Percentiles rank a stretch among this genome's conserved stretches.
These are phyloP conservation scores for Ips nitidus DNA, from an alignment of 1,140 invertebrate species.

Conservation along the genomic window DNA sequence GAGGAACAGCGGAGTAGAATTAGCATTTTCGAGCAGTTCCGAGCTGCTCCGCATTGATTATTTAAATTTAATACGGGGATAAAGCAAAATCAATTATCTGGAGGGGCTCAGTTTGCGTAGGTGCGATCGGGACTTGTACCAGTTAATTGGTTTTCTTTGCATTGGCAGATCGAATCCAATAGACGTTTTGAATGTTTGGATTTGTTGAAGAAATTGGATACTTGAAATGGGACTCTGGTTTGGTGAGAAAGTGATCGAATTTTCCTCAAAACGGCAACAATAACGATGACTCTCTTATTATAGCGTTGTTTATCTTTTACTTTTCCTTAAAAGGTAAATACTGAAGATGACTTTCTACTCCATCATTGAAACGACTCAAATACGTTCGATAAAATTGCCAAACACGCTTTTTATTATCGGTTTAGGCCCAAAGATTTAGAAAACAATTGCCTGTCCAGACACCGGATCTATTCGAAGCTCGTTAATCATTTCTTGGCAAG, in stretches of 20 bases:
- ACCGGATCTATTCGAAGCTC: conserved; percentile 11
- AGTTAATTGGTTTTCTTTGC: conserved; percentile 24
- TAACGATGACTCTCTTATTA: too few relatives aligned
- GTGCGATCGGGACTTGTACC: conserved; percentile 19
- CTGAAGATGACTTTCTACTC: too few relatives aligned
- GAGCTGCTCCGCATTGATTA: conserved; percentile 42
- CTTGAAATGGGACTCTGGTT: background rate
- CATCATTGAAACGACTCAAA: too few relatives aligned
- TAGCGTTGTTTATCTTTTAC: too few relatives aligned
- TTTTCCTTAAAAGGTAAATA: too few relatives aligned
- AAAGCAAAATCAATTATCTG: conserved; percentile 30
- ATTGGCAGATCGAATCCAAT: conserved; percentile 7
- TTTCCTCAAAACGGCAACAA: too few relatives aligned
- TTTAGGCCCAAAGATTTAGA: conserved; percentile 19
- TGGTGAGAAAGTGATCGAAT: too few relatives aligned
- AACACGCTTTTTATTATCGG: conserved; percentile 19
- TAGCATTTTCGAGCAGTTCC: conserved; percentile 52
- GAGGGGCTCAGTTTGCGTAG: conserved; percentile 14
- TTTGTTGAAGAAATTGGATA: conserved; percentile 10
- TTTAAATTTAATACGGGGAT: conserved; percentile 33
- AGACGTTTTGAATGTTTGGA: background rate
- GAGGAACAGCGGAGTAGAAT: conserved; percentile 50
- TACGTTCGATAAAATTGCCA: conserved; percentile 9
- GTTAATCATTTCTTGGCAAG: conserved; percentile 20
- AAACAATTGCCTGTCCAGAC: conserved; percentile 15